Percentiles rank a stretch among this genome's conserved stretches.
phyloP scores from a whole-genome alignment of 2,888 invertebrate genomes.

The Tipula helvola region DNA sequence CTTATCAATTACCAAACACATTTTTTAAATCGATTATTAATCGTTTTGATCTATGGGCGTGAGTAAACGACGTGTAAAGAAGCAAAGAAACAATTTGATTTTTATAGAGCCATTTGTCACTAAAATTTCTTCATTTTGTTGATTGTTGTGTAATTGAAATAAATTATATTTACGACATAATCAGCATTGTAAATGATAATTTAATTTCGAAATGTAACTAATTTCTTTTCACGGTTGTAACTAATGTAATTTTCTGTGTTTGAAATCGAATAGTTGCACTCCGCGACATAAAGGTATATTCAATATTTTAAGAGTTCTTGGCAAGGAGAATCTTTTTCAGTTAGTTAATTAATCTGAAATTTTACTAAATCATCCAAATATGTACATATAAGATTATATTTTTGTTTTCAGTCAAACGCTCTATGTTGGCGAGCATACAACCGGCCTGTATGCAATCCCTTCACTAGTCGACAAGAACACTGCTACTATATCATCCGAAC shows the following conservation, averaged over 20 bases:
- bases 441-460: slow-evolving; percentile 85
- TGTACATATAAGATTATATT: background rate
- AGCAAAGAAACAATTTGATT: background rate
- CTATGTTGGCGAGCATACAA: slow-evolving; percentile 75
- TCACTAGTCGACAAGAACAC: slow-evolving; percentile 85
- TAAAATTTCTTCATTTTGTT: background rate
- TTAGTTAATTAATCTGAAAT: no score
- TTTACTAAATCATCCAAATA: no score
- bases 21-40: background rate
- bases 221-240: background rate
- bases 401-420: slow-evolving; percentile 63
- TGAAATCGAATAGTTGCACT: background rate
- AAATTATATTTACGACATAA: background rate
- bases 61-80: background rate
- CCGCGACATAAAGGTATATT: no score
- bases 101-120: background rate
- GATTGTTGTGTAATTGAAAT: background rate
- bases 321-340: no score
- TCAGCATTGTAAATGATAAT: background rate
- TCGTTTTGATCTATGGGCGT: background rate
- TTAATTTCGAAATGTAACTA: background rate
- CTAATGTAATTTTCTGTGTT: background rate
- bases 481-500: slow-evolving; percentile 64
- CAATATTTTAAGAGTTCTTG: no score
- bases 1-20: background rate